Base-by-base conservation (phyloP, 2,113 vertebrate species). In the Ursus arctos region DNA sequence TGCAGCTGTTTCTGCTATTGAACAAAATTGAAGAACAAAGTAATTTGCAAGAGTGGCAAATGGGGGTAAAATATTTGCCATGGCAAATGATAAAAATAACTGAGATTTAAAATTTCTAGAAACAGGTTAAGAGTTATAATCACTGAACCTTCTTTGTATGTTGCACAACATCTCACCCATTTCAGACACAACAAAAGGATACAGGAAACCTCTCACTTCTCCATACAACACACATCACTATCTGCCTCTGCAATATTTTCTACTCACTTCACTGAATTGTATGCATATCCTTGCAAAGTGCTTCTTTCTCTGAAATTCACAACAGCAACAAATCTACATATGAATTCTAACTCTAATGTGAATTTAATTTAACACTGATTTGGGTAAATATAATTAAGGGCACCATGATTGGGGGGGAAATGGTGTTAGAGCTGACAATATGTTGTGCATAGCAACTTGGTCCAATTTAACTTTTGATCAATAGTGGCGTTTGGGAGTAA, bases 331-430 rank as follows among this genome's bases (percentile, higher is more conserved):
- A 97, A 96, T 96, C 74, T 97, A 95, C 76, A 92, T 1, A 91
- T 89, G 92, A 98, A 91, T 83, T 91, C 90, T 80, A 97, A 92
- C 26, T 55, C n/a, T 40, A 92, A 79, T 67, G 47, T 43, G 7
- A 97, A 97, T 96, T 97, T 94, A 93, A 98, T 74, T 85, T 84
- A 98, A 69, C 57, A 86, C 51, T 63, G 12, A 97, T 92, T 98
- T 97, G 79, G 67, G 95, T 84, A 94, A 97, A 93, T 88, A 1
- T 96, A 97, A 98, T 95, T 94, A 97, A 98, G 84, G 96, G 40
- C 15, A 91, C 76, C 36, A 94, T 0, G 0, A 93, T 5, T 0
- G 0, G 40, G 72, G 0, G 77, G 40, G 0, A 0, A 84, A 43
- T 84, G 92, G 93, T 95, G n/a, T 74, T 69, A 76, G 81, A 91